Base-by-base conservation (phyloP, 2,888 invertebrate species). In the Drosophila mulleri region DNA sequence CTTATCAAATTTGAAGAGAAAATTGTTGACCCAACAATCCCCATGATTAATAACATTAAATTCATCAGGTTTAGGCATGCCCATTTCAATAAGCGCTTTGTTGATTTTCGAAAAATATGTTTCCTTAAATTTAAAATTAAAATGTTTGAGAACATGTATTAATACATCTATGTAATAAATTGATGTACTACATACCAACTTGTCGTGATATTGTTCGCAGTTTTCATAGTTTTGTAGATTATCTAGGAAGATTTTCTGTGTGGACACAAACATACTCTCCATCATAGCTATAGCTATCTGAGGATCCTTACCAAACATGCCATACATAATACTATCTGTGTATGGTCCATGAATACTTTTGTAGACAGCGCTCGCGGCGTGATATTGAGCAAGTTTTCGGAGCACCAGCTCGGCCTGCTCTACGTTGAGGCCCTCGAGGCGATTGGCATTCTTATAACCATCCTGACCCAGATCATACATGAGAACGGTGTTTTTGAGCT, bases 361-460 rank as follows among this genome's bases (percentile, higher is more conserved):
- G 12, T 82, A 76, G 18, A 74, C 75, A 6, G 91, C 92, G 0
- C 90, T 82, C 0, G 83, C 92, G 0, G 92, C 93, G 82, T 92
- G 92, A 62, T 90, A 92, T 65, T 92, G 84, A 3, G 93, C 92
- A 60, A 92, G 48, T 62, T 91, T 92, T 26, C 72, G 70, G 0
- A 92, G 76, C 0, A 85, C 90, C 6, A 83, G 48, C 52, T 91
- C 71, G 12, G 91, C 78, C 20, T 92, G 92, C 9, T 86, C 82
- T 58, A 91, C 44, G 47, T 92, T 80, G 1, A 93, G 72, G 23
- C 93, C 86, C 1, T 84, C 83, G 12, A 85, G 67, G 0, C 92
- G 90, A 81, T 91, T 90, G 0, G 77, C 69, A 64, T 91, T 92
- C 32, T 80, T 87, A 47, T 80, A 92, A 4, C 90, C 90, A 52